Evolutionary conservation across 2,888 invertebrate species (phyloP).

Genomic region (Rhingia campestris): DNA sequence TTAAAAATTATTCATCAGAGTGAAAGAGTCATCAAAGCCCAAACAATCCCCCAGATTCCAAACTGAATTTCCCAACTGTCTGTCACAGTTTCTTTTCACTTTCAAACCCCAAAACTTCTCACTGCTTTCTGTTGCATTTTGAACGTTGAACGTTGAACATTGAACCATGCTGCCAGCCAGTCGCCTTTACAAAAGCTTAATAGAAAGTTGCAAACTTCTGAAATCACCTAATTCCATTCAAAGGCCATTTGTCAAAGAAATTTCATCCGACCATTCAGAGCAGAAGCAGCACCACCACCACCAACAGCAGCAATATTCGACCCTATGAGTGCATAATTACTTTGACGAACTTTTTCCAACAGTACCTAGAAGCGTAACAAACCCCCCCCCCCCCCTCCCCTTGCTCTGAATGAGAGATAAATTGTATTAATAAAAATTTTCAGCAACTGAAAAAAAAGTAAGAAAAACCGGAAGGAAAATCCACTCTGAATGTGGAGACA

Average conservation of each 20-base stretch:
- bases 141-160: too few relatives aligned
- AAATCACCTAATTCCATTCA: constrained; percentile 6
- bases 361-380: not conserved
- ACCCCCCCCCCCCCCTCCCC: constrained; percentile 5
- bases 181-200: not conserved
- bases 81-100: too few relatives aligned
- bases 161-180: not conserved
- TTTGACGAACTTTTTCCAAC: constrained; percentile 26
- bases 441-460: not conserved
- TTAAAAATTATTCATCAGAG: too few relatives aligned
- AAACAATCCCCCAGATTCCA: too few relatives aligned
- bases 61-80: too few relatives aligned
- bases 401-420: constrained; percentile 28
- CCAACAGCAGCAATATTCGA: not conserved
- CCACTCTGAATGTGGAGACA: constrained; percentile 11
- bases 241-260: not conserved
- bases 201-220: not conserved
- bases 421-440: constrained; percentile 38
- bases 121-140: too few relatives aligned
- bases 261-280: not conserved
- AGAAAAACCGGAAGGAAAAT: constrained; percentile 4
- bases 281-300: too few relatives aligned
- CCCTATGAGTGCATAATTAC: constrained; percentile 41
- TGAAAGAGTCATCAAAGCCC: too few relatives aligned
- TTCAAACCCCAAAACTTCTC: too few relatives aligned